These are phyloP conservation scores for Seriola dumerili DNA, from an alignment of 2,113 vertebrate genomes.

Conservation along the genomic window DNA sequence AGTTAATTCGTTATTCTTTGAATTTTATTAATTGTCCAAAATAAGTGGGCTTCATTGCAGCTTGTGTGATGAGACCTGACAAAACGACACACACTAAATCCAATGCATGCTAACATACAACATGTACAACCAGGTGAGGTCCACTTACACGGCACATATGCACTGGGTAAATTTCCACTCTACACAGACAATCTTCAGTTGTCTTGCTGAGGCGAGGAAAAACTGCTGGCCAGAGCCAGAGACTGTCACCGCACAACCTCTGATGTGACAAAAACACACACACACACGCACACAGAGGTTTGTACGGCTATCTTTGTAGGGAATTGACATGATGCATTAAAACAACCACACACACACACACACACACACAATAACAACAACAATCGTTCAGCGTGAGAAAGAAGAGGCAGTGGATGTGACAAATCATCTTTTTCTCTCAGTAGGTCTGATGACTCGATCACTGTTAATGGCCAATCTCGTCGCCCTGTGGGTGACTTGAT, in stretches of 20 bases:
- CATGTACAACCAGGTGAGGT: conserved; percentile 40
- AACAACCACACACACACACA: not conserved
- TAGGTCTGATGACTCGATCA: conserved; percentile 8
- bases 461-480: conserved; percentile 10
- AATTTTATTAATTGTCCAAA: not conserved
- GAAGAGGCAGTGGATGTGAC: not conserved
- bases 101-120: conserved; percentile 17
- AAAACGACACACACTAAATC: not conserved
- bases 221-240: conserved; percentile 36
- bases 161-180: conserved; percentile 84
- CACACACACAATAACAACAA: not conserved
- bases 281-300: not conserved
- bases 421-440: conserved; percentile 42
- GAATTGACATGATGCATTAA: not conserved
- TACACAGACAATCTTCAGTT: conserved; percentile 80
- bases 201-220: conserved; percentile 70
- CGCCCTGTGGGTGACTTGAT: conserved; percentile 1
- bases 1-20: not conserved
- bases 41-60: conserved; percentile 1
- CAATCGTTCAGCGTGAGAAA: not conserved
- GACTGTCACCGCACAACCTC: conserved; percentile 20
- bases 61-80: not conserved
- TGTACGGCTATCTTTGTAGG: not conserved
- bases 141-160: conserved; percentile 34
- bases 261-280: conserved; percentile 22